Evolutionary conservation across 2,888 invertebrate species (phyloP).

Genomic region (Hymenopus coronatus): DNA sequence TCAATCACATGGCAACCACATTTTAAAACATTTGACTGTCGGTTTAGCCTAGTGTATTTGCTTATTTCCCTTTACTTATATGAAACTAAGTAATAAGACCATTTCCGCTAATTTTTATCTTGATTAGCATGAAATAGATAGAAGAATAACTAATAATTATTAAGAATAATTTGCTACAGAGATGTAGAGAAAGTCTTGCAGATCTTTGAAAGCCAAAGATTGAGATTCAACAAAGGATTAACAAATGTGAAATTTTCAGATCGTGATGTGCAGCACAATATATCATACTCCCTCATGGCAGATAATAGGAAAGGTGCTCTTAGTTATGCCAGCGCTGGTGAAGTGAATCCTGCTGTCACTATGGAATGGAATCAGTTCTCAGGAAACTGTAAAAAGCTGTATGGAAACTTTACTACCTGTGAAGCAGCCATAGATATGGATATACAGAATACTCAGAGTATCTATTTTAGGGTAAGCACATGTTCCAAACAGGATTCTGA

Average conservation of each 20-base stretch:
- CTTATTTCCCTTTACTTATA: too few species aligned
- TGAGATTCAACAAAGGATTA: not conserved
- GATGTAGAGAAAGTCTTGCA: too few species aligned
- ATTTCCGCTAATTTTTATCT: too few species aligned
- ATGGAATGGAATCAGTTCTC: constrained; percentile 83
- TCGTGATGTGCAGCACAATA: constrained; percentile 86
- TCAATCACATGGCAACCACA: too few species aligned
- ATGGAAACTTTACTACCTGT: constrained; percentile 92
- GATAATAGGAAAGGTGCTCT: constrained; percentile 86
- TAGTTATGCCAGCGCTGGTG: constrained; percentile 86
- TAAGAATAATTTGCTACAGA: too few species aligned
- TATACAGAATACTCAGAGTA: constrained; percentile 89
- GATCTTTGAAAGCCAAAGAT: not conserved
- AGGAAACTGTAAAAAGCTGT: constrained; percentile 82
- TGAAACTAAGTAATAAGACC: too few species aligned
- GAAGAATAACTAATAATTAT: too few species aligned
- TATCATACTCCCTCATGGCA: constrained; percentile 76
- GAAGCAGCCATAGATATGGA: constrained; percentile 80
- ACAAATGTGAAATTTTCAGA: constrained; percentile 54
- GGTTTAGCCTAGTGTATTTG: too few species aligned
- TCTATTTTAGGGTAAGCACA: constrained; percentile 73
- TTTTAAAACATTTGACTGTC: too few species aligned
- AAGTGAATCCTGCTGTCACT: constrained; percentile 87
- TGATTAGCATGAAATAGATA: too few species aligned
- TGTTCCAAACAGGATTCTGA: not conserved